phyloP scores from a whole-genome alignment of 2,797 vertebrate species.

The Ceyx erithaca region DNA sequence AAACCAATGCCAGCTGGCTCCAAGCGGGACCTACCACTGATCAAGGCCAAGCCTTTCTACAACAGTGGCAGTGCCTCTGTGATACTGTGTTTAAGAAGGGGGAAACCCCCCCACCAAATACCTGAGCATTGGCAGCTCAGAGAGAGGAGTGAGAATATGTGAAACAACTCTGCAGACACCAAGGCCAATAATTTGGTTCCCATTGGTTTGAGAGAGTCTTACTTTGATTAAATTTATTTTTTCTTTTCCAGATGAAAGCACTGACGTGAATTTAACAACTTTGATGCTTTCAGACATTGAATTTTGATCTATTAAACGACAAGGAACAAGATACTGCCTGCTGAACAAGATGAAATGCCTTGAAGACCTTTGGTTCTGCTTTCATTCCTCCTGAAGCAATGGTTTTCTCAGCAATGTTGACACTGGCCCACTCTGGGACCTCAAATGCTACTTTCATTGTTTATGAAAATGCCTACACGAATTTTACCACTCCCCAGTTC shows the following conservation, averaged over 20 bases:
- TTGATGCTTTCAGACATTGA: conserved; percentile 32
- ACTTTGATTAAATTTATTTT: not conserved
- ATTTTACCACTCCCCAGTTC: conserved; percentile 78
- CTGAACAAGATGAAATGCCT: conserved; percentile 67
- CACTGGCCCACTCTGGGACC: conserved; percentile 79
- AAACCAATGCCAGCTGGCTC: not conserved
- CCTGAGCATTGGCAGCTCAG: not conserved
- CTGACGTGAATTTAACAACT: conserved; percentile 66
- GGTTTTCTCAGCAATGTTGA: conserved; percentile 83
- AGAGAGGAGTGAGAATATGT: not conserved
- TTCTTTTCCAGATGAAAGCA: conserved; percentile 73
- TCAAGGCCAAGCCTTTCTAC: not conserved
- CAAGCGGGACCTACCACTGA: not conserved
- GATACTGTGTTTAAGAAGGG: not conserved
- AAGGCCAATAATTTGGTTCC: not conserved
- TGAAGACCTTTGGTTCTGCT: conserved; percentile 52
- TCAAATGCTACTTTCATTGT: conserved; percentile 79
- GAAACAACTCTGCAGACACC: not conserved
- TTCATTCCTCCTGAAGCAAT: conserved; percentile 78
- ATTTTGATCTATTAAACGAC: conserved; percentile 38
- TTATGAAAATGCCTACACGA: conserved; percentile 82
- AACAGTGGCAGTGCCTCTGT: not conserved
- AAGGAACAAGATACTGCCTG: conserved; percentile 52
- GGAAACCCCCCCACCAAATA: not conserved
- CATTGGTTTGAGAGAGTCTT: not conserved